Evolutionary conservation across 2,797 vertebrate species (phyloP), one percentile per base, ranked within the genome.

Genomic region (Microtus californicus): DNA sequence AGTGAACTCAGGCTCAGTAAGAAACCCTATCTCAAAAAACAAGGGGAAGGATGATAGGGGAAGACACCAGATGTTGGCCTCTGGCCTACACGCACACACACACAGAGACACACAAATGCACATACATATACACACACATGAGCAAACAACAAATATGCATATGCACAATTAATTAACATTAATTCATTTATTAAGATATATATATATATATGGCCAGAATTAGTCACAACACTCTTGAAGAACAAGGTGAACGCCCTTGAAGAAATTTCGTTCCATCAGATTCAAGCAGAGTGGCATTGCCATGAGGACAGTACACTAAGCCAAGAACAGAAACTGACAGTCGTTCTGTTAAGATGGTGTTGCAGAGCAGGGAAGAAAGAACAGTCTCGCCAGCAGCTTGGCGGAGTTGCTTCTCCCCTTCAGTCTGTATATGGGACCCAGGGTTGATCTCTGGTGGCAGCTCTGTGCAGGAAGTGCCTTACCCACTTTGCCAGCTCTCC

Each of bases 131-230:
- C 25, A 31, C 5, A 45, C 15, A 63, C 40, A 31, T 5, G 40
- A 10, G 5, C 29, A 85, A 48, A 48, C n/a, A 69, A 51, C 43
- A 69, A 48, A 48, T 48, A n/a, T 19, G 67, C 43, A 85, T 34
- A 48, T 67, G 31, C 43, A n/a, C 59, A 63, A 37, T 80, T 78
- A 63, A 63, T 63, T 73, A 43, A 82, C 43, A 43, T 31, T 82
- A 31, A 83, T 45, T 63, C 11, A 43, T 63, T 83, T 96, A 80
- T 79, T 87, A 93, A 96, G 78, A 27, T 96, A 74, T 77, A 17
- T 74, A 8, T 14, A 81, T 82, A 87, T 51, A 51, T 48, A 81
- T 87, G 31, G 23, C 6, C 61, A 90, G 67, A 95, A 93, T 81
- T 56, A 91, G 31, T 31, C 59, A 59, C 93, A 94, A 93, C n/a